These are phyloP conservation scores for Sparidentex hasta DNA, from an alignment of 2,797 vertebrate genomes.

Conservation along the genomic window DNA sequence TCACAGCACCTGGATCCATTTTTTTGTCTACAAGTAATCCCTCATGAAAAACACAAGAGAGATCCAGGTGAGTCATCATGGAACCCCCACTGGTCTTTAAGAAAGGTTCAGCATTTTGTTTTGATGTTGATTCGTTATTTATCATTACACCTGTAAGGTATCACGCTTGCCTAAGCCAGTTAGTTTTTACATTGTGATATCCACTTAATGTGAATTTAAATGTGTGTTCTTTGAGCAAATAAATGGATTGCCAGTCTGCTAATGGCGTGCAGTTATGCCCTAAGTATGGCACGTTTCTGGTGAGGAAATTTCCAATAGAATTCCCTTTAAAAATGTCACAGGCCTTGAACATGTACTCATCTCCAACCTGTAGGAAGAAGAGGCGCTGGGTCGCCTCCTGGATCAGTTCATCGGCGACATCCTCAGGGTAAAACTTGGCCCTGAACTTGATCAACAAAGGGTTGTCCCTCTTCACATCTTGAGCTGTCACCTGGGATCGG, in stretches of 20 bases:
- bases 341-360: neutral
- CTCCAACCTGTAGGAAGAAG: slow-evolving; percentile 92
- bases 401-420: slow-evolving; percentile 95
- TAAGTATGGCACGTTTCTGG: too few species aligned
- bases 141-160: neutral
- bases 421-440: slow-evolving; percentile 97
- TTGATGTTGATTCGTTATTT: slow-evolving; percentile 40
- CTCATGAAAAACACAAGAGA: slow-evolving; percentile 23
- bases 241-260: neutral
- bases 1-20: slow-evolving; percentile 18
- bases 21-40: slow-evolving; percentile 39
- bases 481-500: slow-evolving; percentile 91
- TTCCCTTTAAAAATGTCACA: neutral
- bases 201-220: neutral
- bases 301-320: too few species aligned
- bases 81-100: slow-evolving; percentile 46
- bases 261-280: neutral
- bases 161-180: neutral
- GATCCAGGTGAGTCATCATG: slow-evolving; percentile 32
- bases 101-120: slow-evolving; percentile 47
- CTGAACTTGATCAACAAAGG: slow-evolving; percentile 96
- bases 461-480: slow-evolving; percentile 95
- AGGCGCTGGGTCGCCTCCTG: slow-evolving; percentile 97
- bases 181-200: neutral
- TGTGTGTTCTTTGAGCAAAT: neutral